Percentiles rank a stretch among this genome's conserved stretches.
phyloP scores from a whole-genome alignment of 2,797 vertebrate species.

The Thalassophryne amazonica region DNA sequence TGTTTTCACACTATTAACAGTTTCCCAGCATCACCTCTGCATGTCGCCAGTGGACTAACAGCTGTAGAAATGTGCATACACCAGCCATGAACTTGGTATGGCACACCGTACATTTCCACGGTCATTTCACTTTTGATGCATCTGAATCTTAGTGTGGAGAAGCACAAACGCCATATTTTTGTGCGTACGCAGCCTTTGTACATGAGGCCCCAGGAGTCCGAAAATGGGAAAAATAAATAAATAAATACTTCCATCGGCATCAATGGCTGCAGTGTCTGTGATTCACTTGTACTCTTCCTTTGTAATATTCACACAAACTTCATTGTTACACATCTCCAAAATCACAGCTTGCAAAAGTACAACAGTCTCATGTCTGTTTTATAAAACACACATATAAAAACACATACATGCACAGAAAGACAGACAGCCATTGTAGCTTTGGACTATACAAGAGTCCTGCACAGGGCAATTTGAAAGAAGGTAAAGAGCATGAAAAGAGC shows the following conservation, averaged over 20 bases:
- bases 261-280: constrained; percentile 27
- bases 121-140: too few relatives aligned
- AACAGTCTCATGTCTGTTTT: constrained; percentile 29
- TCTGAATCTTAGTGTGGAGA: too few relatives aligned
- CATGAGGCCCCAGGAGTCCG: too few relatives aligned
- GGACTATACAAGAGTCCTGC: constrained; percentile 48
- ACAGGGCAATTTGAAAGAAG: constrained; percentile 60
- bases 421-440: constrained; percentile 34
- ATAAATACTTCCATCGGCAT: constrained; percentile 35
- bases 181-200: too few relatives aligned
- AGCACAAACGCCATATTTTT: too few relatives aligned
- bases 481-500: constrained; percentile 58
- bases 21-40: too few relatives aligned
- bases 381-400: constrained; percentile 48
- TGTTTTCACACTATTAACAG: too few relatives aligned
- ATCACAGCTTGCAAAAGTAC: constrained; percentile 32
- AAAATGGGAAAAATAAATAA: too few relatives aligned
- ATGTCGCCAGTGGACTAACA: too few relatives aligned
- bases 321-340: constrained; percentile 39
- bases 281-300: constrained; percentile 35
- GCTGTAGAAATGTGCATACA: too few relatives aligned
- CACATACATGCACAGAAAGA: constrained; percentile 58
- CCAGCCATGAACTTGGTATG: too few relatives aligned
- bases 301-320: constrained; percentile 7
- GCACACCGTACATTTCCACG: too few relatives aligned